These are phyloP conservation scores for Jordanella pulchra DNA, from an alignment of 2,797 vertebrate genomes.

Conservation along the genomic window DNA sequence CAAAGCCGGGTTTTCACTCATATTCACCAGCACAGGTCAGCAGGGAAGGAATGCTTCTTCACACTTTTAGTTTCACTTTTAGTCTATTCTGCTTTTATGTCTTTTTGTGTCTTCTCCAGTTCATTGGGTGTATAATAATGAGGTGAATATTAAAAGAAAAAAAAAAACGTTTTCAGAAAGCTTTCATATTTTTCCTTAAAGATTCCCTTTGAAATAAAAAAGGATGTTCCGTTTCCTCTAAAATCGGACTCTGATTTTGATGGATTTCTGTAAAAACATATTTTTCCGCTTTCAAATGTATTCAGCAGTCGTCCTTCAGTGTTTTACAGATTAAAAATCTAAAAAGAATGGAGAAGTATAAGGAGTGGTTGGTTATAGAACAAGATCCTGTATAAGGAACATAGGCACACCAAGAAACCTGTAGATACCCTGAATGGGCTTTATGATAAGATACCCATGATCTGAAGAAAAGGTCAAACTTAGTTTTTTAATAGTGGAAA, in stretches of 20 bases:
- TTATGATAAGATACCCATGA: too few relatives aligned
- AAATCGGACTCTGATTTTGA: slow-evolving; percentile 3
- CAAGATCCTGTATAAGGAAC: too few relatives aligned
- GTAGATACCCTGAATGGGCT: too few relatives aligned
- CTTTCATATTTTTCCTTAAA: slow-evolving; percentile 4
- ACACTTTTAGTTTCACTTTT: neutral
- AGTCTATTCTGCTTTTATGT: neutral
- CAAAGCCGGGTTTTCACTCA: slow-evolving; percentile 71
- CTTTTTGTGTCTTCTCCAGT: neutral
- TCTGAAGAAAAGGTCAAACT: too few relatives aligned
- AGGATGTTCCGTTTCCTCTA: neutral
- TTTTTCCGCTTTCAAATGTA: neutral
- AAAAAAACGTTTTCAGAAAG: neutral
- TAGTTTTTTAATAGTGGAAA: too few relatives aligned
- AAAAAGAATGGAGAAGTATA: too few relatives aligned
- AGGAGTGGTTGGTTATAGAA: too few relatives aligned
- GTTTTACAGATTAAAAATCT: too few relatives aligned
- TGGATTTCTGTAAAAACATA: neutral
- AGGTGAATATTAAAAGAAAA: neutral
- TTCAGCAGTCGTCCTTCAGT: too few relatives aligned
- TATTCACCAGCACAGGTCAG: slow-evolving; percentile 85
- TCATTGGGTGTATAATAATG: neutral
- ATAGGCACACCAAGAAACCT: too few relatives aligned
- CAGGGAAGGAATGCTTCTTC: slow-evolving; percentile 5
- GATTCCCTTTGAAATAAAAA: neutral